A percentile compares a stretch with the other conserved stretches of the same genome.
Evolutionary conservation across 1,140 invertebrate genomes (phyloP).

Genomic region (Aphidius ervi): DNA sequence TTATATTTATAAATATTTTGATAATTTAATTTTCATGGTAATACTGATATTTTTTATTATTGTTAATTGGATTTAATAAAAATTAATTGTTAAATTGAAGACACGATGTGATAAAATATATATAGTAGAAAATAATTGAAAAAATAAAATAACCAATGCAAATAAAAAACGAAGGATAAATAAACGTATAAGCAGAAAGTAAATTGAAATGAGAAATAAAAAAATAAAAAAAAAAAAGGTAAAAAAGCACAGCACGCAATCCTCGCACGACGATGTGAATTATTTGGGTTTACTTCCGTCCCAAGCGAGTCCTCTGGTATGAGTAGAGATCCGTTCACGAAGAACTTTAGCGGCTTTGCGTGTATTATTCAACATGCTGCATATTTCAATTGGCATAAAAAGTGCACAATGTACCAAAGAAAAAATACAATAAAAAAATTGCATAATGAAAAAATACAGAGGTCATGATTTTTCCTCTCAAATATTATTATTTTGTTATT

Average conservation of each 20-base stretch:
- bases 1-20: too few species aligned
- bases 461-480: too few species aligned
- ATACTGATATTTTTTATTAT: too few species aligned
- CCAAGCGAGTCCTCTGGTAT: background rate
- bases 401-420: background rate
- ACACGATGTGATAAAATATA: too few species aligned
- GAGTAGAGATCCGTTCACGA: conserved; percentile 26
- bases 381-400: conserved; percentile 30
- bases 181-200: background rate
- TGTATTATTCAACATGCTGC: conserved; percentile 34
- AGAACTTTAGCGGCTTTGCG: conserved; percentile 33
- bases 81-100: too few species aligned
- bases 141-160: too few species aligned
- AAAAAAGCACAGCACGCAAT: conserved; percentile 11
- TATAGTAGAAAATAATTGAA: too few species aligned
- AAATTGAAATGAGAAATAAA: conserved; percentile 1
- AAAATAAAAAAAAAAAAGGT: background rate
- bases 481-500: too few species aligned
- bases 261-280: conserved; percentile 10
- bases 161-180: background rate
- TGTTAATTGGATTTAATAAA: too few species aligned
- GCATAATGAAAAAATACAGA: too few species aligned
- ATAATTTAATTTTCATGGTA: too few species aligned
- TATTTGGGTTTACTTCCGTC: conserved; percentile 10
- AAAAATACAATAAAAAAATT: background rate